These are phyloP conservation scores for Idaea straminata DNA, from an alignment of 2,888 invertebrate species.

Conservation along the genomic window DNA sequence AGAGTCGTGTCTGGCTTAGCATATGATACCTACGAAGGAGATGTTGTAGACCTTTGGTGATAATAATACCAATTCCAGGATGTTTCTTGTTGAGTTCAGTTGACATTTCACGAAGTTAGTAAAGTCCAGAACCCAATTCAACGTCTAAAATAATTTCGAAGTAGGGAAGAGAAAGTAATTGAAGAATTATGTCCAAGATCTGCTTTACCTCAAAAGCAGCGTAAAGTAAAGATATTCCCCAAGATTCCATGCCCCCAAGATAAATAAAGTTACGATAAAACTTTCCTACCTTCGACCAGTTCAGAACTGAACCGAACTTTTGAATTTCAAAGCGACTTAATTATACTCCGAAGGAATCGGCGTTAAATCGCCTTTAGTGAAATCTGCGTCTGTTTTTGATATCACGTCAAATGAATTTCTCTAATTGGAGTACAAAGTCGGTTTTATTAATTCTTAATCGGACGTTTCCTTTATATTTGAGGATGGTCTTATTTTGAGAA, in stretches of 20 bases:
- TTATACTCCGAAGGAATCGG: conserved; percentile 37
- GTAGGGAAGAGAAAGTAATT: conserved; percentile 20
- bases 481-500: conserved; percentile 56
- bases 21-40: no score
- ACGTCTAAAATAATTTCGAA: conserved; percentile 6
- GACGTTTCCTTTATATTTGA: conserved; percentile 59
- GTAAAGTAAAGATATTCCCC: conserved; percentile 40
- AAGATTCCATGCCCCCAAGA: conserved; percentile 38
- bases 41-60: background rate
- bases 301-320: conserved; percentile 37
- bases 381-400: conserved; percentile 42
- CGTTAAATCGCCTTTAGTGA: conserved; percentile 35
- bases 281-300: conserved; percentile 36
- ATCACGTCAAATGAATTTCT: conserved; percentile 46
- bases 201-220: conserved; percentile 32
- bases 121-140: conserved; percentile 1
- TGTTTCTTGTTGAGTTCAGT: background rate
- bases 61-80: background rate
- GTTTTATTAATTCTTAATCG: conserved; percentile 54
- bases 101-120: conserved; percentile 2
- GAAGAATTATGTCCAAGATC: conserved; percentile 28
- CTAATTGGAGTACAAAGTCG: conserved; percentile 49
- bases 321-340: conserved; percentile 43
- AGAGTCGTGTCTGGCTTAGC: no score
- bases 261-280: conserved; percentile 46